These are phyloP conservation scores for Oryzias curvinotus DNA, from an alignment of 2,113 vertebrate species.

Conservation along the genomic window DNA sequence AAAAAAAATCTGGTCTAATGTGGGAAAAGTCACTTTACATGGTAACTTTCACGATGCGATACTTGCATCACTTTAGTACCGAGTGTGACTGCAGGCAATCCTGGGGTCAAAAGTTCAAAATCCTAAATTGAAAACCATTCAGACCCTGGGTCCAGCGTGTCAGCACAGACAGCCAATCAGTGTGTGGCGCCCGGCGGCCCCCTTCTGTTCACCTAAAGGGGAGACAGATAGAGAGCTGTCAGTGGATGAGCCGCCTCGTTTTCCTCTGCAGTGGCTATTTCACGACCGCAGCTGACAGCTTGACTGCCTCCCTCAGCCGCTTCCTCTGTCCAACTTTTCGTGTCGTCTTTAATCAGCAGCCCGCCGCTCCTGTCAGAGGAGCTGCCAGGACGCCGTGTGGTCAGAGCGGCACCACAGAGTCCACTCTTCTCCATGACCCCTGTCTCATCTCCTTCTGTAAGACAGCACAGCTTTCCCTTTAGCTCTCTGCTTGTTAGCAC, in stretches of 20 bases:
- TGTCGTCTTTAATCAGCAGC: constrained; percentile 70
- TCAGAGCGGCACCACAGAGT: constrained; percentile 43
- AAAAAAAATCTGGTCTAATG: too few species aligned
- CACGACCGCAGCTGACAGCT: constrained; percentile 71
- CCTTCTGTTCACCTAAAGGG: constrained; percentile 34
- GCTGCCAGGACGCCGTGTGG: constrained; percentile 38
- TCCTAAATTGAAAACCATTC: constrained; percentile 15
- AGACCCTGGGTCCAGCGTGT: constrained; percentile 22
- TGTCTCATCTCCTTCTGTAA: constrained; percentile 29
- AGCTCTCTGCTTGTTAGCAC: constrained; percentile 31
- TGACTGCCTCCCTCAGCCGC: constrained; percentile 69
- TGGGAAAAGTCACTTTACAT: too few species aligned
- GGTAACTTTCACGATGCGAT: too few species aligned
- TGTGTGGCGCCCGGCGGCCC: background rate
- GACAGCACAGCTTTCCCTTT: constrained; percentile 27
- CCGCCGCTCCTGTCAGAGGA: constrained; percentile 47
- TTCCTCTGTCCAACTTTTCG: constrained; percentile 45
- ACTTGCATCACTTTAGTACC: too few species aligned
- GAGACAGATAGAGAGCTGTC: constrained; percentile 52
- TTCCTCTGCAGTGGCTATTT: constrained; percentile 61
- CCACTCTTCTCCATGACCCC: constrained; percentile 58
- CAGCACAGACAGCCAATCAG: constrained; percentile 5
- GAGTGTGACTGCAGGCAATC: background rate
- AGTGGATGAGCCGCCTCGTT: constrained; percentile 67
- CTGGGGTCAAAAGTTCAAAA: background rate